Evolutionary conservation across 2,113 vertebrate species (phyloP).

Genomic region (Morphnarchus princeps): DNA sequence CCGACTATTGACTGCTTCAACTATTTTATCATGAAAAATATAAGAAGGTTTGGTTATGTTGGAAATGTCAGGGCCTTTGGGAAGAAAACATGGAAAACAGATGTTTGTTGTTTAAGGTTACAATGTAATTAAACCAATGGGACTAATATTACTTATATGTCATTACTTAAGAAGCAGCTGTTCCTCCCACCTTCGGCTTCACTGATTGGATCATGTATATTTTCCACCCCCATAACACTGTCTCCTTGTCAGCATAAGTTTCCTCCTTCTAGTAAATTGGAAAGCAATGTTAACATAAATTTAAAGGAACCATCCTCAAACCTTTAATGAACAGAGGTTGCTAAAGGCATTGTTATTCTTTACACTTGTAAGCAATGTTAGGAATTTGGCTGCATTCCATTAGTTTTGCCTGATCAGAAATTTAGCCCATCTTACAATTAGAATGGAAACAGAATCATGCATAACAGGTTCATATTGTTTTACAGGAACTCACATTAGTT

Average conservation of each 20-base stretch:
- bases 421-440: not conserved
- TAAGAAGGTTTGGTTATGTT: not conserved
- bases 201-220: not conserved
- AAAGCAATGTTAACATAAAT: not conserved
- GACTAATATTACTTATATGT: constrained; percentile 29
- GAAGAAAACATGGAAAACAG: constrained; percentile 40
- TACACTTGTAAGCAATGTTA: not conserved
- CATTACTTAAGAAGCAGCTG: constrained; percentile 37
- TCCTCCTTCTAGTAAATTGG: not conserved
- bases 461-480: not conserved
- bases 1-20: not conserved
- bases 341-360: not conserved
- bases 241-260: not conserved
- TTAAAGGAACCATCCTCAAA: not conserved
- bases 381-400: not conserved
- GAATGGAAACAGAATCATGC: not conserved
- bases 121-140: constrained; percentile 35
- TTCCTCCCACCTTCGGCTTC: not conserved
- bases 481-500: not conserved
- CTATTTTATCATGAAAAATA: not conserved
- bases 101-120: constrained; percentile 60
- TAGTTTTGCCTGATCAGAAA: not conserved
- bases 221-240: not conserved
- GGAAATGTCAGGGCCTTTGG: constrained; percentile 30
- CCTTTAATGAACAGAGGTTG: not conserved